Conservation (phyloP, 2,113 vertebrate species). For the Phycodurus eques region DNA sequence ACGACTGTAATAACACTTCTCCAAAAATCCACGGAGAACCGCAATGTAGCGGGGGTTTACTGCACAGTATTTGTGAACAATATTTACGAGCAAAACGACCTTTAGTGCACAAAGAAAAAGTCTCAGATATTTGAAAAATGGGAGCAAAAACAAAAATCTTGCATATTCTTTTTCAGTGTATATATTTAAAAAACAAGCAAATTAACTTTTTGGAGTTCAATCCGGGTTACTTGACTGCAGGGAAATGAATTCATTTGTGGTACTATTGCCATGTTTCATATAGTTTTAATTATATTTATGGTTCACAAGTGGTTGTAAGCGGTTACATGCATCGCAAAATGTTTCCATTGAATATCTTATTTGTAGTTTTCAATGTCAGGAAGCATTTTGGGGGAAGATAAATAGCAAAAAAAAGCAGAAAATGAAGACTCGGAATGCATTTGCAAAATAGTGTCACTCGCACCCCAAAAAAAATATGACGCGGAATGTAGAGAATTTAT, state of each 20-base stretch:
- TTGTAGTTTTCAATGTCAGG: background rate
- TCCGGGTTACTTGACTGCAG: background rate
- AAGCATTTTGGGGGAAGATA: background rate
- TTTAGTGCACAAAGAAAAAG: background rate
- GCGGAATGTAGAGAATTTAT: conserved; percentile 57
- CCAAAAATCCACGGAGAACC: no score
- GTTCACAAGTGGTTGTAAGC: background rate
- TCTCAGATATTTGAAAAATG: no score
- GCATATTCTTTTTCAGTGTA: background rate
- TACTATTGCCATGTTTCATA: background rate
- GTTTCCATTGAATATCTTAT: conserved; percentile 1
- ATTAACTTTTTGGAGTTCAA: background rate
- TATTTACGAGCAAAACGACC: background rate
- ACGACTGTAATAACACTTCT: no score
- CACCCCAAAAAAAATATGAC: conserved; percentile 22
- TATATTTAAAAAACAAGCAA: background rate
- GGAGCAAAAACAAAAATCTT: background rate
- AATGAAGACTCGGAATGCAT: conserved; percentile 39
- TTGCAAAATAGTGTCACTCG: conserved; percentile 37
- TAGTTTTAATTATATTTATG: conserved; percentile 1
- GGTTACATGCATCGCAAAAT: background rate
- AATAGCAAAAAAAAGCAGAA: background rate
- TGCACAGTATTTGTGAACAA: background rate
- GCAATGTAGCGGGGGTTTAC: no score
- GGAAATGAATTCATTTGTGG: background rate